Evolutionary conservation across 1,140 invertebrate genomes (phyloP), one percentile per base, ranked within the genome.

Genomic region (Capitella teleta): DNA sequence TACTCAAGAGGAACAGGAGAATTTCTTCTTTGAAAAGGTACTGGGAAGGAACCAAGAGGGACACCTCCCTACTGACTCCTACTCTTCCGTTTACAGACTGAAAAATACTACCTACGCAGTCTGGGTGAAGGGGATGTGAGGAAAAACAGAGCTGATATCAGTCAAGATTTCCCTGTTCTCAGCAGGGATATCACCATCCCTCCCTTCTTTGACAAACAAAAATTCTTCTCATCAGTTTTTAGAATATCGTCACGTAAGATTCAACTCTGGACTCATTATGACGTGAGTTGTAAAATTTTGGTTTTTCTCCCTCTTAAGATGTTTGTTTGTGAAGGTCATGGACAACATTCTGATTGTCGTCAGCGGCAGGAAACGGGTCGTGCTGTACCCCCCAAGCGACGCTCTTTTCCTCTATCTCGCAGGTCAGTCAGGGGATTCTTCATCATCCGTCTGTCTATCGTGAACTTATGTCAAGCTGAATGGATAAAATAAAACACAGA

Each of bases 181-280:
- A 63, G 72, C 8, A 32, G 61, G 16, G 78, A 80, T 60, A 61
- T 80, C 8, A 57, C 51, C 21, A 62, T 76, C 52, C 77, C 78
- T 14, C 28, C 65, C 2, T 63, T 79, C 40, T 76, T 76, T 61
- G 56, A 63, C 1, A 23, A 52, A 18, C 58, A 68, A 10, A 53
- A 67, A 21, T 75, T 78, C 51, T 80, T 79, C 61, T 80, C 79
- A 0, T 77, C 74, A 57, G 77, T 80, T 5, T 77, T 80, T 51
- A 61, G 79, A 23, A 74, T 80, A 47, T 68, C 72, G 24, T 79
- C 78, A 1, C 56, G 64, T 41, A 61, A 64, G 21, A 56, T 78
- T 18, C 74, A 77, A 52, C 55, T 80, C 18, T 80, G 79, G 79
- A 80, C 78, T 26, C 79, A 80, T 64, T 80, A 80, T 69, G 79